A percentile compares a stretch with the other conserved stretches of the same genome.
Evolutionary conservation across 2,797 vertebrate species (phyloP).

Genomic region (Enteromius fasciolatus): DNA sequence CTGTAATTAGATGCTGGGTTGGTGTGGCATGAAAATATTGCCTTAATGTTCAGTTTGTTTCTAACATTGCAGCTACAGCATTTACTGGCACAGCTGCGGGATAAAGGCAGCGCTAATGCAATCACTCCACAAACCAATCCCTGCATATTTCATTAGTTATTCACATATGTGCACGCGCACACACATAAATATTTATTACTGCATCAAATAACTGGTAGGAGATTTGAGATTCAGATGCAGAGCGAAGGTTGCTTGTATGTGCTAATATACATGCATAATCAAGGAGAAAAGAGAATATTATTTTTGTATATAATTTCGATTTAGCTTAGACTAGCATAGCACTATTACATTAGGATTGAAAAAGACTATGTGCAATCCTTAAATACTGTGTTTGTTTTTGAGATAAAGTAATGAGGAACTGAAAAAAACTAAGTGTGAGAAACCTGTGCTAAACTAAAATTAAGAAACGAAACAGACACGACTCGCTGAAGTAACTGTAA

Average conservation of each 20-base stretch:
- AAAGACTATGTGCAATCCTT: neutral
- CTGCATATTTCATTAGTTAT: conserved; percentile 41
- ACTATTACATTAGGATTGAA: neutral
- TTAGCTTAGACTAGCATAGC: neutral
- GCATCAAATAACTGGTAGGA: conserved; percentile 15
- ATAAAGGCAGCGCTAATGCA: conserved; percentile 22
- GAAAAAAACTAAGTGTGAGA: neutral
- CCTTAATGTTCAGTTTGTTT: conserved; percentile 6
- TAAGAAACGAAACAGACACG: neutral
- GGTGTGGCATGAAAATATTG: conserved; percentile 1
- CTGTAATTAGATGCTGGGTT: conserved; percentile 1
- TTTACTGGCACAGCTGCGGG: conserved; percentile 14
- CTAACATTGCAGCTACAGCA: neutral
- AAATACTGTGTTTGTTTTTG: neutral
- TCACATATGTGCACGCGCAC: neutral
- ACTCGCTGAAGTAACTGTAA: neutral
- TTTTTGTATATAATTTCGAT: neutral
- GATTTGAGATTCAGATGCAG: conserved; percentile 9
- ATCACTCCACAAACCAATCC: conserved; percentile 32
- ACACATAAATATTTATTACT: conserved; percentile 39
- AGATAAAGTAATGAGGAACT: conserved; percentile 17
- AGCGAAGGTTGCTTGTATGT: neutral
- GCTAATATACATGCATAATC: neutral
- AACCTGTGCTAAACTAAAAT: conserved; percentile 8
- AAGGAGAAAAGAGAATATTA: neutral